Percentiles rank a stretch among this genome's conserved stretches.
phyloP scores from a whole-genome alignment of 2,888 invertebrate species.

The Acanthoscelides obtectus region DNA sequence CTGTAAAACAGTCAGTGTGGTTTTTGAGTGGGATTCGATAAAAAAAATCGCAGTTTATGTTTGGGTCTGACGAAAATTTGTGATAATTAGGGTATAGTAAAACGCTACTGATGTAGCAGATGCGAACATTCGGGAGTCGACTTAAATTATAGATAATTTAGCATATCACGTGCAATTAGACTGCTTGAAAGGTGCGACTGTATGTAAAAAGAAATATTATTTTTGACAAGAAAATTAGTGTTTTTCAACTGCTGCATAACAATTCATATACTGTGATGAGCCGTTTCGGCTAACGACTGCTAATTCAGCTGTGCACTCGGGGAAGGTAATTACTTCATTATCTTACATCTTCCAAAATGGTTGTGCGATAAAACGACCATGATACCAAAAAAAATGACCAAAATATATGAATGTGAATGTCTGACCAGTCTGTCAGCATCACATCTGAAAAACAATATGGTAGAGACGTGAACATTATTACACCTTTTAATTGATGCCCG shows the following conservation, averaged over 20 bases:
- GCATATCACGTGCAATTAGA: background rate
- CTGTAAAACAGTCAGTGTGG: background rate
- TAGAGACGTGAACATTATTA: no score
- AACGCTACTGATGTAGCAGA: background rate
- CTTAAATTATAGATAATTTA: background rate
- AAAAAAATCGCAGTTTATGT: background rate
- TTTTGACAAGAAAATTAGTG: background rate
- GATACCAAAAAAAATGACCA: no score
- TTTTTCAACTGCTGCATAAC: background rate
- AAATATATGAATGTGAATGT: no score
- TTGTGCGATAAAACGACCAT: no score
- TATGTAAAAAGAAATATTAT: background rate
- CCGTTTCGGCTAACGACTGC: no score
- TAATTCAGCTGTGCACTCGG: no score
- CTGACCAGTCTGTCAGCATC: no score
- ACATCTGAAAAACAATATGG: no score
- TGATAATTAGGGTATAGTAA: background rate
- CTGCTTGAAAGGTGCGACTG: background rate
- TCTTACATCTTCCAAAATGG: no score
- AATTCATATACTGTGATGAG: background rate
- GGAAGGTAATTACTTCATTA: no score
- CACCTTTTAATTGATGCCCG: no score
- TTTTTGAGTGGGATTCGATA: background rate
- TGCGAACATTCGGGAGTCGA: background rate
- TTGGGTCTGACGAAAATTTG: background rate